Evolutionary conservation across 2,797 vertebrate species (phyloP).

Genomic region (Scyliorhinus canicula): DNA sequence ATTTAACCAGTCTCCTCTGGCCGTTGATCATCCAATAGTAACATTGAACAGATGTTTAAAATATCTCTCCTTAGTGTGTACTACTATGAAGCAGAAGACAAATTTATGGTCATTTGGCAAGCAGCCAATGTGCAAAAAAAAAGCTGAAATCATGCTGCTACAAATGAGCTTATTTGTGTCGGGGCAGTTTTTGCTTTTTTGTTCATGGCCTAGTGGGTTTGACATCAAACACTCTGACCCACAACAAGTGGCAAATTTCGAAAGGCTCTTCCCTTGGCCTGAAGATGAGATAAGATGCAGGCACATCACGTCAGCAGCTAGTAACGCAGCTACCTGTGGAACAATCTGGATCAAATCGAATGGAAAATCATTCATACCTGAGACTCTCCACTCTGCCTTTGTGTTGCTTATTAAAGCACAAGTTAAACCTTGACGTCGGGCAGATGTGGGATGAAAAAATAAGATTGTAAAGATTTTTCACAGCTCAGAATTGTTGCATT

Average conservation of each 20-base stretch:
- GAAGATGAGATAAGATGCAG: neutral
- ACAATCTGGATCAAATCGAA: neutral
- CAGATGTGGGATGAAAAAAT: neutral
- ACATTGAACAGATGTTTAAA: neutral
- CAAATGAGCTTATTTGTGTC: neutral
- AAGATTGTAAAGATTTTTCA: neutral
- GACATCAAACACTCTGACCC: neutral
- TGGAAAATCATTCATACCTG: neutral
- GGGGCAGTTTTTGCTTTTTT: neutral
- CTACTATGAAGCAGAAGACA: neutral
- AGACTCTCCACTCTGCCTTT: neutral
- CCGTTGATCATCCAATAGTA: neutral
- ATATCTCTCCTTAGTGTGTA: too few relatives aligned
- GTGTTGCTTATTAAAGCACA: neutral
- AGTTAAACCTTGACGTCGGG: neutral
- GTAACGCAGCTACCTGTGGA: neutral
- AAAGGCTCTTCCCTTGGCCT: neutral
- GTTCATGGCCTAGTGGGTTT: neutral
- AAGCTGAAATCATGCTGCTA: neutral
- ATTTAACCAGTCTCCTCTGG: neutral
- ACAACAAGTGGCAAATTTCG: neutral
- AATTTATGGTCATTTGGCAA: conserved; percentile 22
- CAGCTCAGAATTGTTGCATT: neutral
- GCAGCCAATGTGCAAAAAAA: neutral
- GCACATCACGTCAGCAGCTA: neutral